These are phyloP conservation scores for Cheirogaleus major DNA, from an alignment of 2,797 vertebrate genomes.

Conservation along the genomic window DNA sequence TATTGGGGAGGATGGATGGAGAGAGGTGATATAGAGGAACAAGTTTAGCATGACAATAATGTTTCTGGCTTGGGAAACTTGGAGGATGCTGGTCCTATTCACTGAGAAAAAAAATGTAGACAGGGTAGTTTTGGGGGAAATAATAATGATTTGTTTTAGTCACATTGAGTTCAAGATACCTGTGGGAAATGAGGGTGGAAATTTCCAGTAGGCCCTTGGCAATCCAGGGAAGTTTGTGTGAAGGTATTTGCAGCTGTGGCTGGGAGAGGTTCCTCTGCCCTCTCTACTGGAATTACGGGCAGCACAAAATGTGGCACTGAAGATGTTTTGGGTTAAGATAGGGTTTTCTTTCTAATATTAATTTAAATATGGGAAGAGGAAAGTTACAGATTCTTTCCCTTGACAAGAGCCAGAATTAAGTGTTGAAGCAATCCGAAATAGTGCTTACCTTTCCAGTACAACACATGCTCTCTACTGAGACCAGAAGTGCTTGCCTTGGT, in stretches of 20 bases:
- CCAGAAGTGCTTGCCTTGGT: not conserved
- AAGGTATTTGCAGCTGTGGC: not conserved
- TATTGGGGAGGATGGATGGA: not conserved
- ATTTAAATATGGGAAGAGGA: not conserved
- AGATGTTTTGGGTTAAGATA: not conserved
- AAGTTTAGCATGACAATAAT: not conserved
- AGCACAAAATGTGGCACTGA: not conserved
- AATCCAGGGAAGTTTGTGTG: not conserved
- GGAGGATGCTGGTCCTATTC: not conserved
- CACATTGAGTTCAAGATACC: not conserved
- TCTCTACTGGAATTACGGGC: not conserved
- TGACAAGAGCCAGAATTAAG: not conserved
- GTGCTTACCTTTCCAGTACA: not conserved
- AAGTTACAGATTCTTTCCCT: not conserved
- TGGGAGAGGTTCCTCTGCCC: not conserved
- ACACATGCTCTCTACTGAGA: not conserved
- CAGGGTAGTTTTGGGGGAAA: accelerated
- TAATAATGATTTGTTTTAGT: not conserved
- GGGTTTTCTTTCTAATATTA: not conserved
- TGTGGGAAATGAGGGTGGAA: not conserved
- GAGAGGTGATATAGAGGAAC: not conserved
- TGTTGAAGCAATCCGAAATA: not conserved
- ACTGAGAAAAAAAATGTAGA: not conserved
- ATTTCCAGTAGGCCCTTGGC: not conserved
- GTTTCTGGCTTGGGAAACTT: not conserved